Percentiles rank a stretch among this genome's conserved stretches.
Conservation (phyloP, 2,888 invertebrate species). For the Rhamnusium bicolor region DNA sequence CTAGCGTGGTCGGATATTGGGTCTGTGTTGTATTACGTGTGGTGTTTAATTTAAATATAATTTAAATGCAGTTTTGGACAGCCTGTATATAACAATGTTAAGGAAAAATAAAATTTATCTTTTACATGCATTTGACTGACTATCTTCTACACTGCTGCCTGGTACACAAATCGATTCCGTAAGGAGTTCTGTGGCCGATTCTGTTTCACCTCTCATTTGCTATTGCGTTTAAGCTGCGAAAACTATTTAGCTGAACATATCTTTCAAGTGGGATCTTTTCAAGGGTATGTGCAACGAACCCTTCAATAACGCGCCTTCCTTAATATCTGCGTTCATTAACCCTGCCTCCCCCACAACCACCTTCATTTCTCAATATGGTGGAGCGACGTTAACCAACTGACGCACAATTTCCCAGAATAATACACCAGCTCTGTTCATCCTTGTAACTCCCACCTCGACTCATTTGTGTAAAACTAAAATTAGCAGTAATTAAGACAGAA, state of each 20-base stretch:
- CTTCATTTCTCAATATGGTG: neutral
- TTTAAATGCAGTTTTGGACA: no score
- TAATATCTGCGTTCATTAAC: neutral
- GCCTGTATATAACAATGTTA: no score
- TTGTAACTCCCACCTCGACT: neutral
- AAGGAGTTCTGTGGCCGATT: neutral
- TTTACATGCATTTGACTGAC: no score
- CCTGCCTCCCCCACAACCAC: neutral
- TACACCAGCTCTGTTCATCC: neutral
- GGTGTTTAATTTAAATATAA: no score
- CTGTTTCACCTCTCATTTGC: neutral
- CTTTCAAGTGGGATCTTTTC: neutral
- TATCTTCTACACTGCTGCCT: neutral
- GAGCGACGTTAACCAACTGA: neutral
- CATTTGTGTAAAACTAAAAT: neutral
- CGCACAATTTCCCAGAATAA: neutral
- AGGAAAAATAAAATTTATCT: no score
- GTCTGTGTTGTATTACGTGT: no score
- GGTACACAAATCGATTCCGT: neutral
- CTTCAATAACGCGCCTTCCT: neutral
- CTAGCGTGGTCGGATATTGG: no score
- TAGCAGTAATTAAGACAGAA: neutral
- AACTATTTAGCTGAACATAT: neutral
- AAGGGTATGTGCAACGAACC: neutral
- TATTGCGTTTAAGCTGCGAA: neutral